Evolutionary conservation across 2,888 invertebrate species (phyloP).

Genomic region (Dasypogon diadema): DNA sequence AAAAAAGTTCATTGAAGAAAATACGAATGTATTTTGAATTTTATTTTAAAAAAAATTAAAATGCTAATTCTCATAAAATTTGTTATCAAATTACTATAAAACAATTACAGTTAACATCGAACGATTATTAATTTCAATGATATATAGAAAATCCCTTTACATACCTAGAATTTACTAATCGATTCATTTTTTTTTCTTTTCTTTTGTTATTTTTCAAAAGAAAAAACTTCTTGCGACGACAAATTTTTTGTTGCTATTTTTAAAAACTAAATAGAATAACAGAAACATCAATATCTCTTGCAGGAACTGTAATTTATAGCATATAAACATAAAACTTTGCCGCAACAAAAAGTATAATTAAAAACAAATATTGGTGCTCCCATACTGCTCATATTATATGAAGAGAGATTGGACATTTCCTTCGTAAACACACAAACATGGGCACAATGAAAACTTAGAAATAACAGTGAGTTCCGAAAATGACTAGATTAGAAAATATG

Average conservation of each 20-base stretch:
- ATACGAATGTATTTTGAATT: constrained; percentile 44
- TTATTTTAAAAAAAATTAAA: constrained; percentile 26
- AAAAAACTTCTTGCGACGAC: constrained; percentile 27
- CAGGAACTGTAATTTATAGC: no score
- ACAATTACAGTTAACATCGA: constrained; percentile 21
- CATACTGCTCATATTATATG: constrained; percentile 56
- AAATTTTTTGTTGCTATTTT: neutral
- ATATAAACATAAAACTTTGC: constrained; percentile 19
- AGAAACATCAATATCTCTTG: neutral
- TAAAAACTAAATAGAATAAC: neutral
- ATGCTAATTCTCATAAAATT: constrained; percentile 22
- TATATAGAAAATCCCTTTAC: constrained; percentile 33
- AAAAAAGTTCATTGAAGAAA: constrained; percentile 36
- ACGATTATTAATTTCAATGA: constrained; percentile 29
- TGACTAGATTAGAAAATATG: neutral
- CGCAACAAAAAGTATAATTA: constrained; percentile 37
- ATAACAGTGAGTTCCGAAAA: neutral
- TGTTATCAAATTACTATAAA: constrained; percentile 30
- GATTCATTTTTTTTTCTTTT: constrained; percentile 57
- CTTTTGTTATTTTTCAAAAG: constrained; percentile 41
- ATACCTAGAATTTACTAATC: constrained; percentile 57
- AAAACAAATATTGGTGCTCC: constrained; percentile 56
- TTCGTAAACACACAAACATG: neutral
- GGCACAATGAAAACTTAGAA: neutral
- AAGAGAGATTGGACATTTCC: no score